Percentiles rank a stretch among this genome's conserved stretches.
Conservation (phyloP, 2,113 vertebrate genomes). For the Malaclemys terrapin region DNA sequence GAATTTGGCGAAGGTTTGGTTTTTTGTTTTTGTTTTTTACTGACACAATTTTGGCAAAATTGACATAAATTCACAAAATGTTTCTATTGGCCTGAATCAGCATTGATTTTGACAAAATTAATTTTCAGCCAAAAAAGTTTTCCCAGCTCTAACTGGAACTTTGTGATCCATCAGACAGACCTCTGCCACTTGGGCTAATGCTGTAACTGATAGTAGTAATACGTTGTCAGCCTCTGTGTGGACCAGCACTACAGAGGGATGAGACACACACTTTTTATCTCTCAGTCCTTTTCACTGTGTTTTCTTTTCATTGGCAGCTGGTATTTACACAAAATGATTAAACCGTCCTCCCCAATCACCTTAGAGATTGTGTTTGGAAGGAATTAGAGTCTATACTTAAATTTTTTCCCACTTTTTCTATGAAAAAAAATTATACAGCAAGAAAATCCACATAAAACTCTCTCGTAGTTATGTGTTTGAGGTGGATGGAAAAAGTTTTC, state of each 20-base stretch:
- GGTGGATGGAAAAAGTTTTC: no score
- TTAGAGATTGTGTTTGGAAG: background rate
- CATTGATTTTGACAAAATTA: background rate
- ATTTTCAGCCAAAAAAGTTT: background rate
- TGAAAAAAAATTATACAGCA: background rate
- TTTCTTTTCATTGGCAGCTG: background rate
- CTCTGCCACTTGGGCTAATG: background rate
- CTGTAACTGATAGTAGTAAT: background rate
- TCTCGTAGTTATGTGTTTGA: background rate
- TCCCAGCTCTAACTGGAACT: no score
- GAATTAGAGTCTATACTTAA: background rate
- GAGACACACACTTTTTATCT: background rate
- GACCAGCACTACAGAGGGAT: accelerated
- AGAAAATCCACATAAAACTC: background rate
- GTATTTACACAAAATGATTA: background rate
- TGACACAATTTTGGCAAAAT: background rate
- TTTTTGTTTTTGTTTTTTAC: no score
- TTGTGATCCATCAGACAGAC: background rate
- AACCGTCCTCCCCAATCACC: background rate
- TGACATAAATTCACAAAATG: background rate
- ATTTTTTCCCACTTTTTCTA: background rate
- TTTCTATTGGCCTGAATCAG: background rate
- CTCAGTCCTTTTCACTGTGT: background rate
- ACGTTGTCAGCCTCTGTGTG: background rate
- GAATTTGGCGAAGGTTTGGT: background rate